Evolutionary conservation across 2,113 vertebrate genomes (phyloP).

Genomic region (Heterotilapia buettikoferi): DNA sequence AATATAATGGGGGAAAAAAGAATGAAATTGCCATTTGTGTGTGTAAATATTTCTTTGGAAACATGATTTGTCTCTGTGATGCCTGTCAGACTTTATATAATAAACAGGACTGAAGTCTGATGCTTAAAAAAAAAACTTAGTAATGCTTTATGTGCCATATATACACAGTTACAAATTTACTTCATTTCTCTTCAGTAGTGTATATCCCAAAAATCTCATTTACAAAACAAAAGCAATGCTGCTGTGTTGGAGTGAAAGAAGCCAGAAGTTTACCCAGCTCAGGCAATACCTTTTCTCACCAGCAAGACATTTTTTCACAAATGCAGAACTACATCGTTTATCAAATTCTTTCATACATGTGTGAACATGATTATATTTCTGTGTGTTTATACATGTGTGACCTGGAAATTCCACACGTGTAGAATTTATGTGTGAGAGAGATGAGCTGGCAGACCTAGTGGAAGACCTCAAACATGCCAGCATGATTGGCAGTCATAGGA

Average conservation of each 20-base stretch:
- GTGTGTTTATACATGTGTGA: constrained; percentile 5
- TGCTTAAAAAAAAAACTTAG: not conserved
- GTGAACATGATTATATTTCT: not conserved
- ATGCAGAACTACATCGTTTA: not conserved
- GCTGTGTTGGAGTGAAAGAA: not conserved
- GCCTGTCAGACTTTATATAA: not conserved
- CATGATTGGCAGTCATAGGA: constrained; percentile 63
- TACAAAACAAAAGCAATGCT: not conserved
- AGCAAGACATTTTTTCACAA: not conserved
- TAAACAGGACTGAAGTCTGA: not conserved
- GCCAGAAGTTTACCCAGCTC: not conserved
- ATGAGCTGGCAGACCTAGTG: constrained; percentile 63
- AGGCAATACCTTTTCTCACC: not conserved
- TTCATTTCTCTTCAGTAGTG: not conserved
- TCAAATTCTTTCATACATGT: not conserved
- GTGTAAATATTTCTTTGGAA: not conserved
- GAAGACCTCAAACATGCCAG: constrained; percentile 57
- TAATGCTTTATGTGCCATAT: not conserved
- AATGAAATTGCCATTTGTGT: not conserved
- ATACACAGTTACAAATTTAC: not conserved
- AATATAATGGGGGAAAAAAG: not conserved
- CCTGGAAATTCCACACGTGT: not conserved
- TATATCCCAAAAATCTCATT: not conserved
- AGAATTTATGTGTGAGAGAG: constrained; percentile 69
- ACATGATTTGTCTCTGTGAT: not conserved